Base-by-base conservation (phyloP, 2,113 vertebrate species). In the Lota lota region DNA sequence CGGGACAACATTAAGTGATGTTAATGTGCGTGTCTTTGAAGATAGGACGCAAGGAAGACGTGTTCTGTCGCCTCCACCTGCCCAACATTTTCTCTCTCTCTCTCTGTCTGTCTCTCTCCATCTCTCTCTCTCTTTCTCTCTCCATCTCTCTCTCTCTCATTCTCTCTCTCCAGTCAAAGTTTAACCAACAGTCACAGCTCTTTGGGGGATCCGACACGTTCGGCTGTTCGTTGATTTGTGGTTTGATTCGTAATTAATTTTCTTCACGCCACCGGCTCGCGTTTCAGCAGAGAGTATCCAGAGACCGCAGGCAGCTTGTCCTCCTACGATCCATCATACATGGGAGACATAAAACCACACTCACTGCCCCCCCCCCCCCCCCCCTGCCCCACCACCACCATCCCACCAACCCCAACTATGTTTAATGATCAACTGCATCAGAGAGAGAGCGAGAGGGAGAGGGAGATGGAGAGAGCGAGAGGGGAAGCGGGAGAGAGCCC, bases 201-300 rank as follows among this genome's bases (percentile, higher is more conserved):
- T 88, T 85, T 80, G 64, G 85, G 85, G 85, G 40, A 87, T 73
- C 83, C 82, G 88, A 86, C 84, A 88, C 87, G 77, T 88, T 81
- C 81, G 78, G 76, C 79, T 87, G 88, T 88, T 73, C 81, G 89
- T 91, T 79, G 88, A 91, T 91, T 87, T 81, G 87, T 74, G 78
- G 81, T 74, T 81, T 87, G 40, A 47, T 47, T 47, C 88, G 87
- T 89, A 88, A 91, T 89, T 89, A 88, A 90, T 89, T 91, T 88
- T 85, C 81, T 75, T 73, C 66, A 76, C 69, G 75, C 85, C 85
- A 82, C 60, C 70, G 79, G 82, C 78, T 79, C 73, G 74, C 78
- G 78, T 86, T 84, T 85, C 84, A 89, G 85, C 84, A 89, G 40
- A 12, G 40, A 47, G 40, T 47, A 47, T 87, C 85, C 78, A 60